Percentiles rank a stretch among this genome's conserved stretches.
Conservation (phyloP, 2,797 vertebrate species). For the Lindbergichthys nudifrons region DNA sequence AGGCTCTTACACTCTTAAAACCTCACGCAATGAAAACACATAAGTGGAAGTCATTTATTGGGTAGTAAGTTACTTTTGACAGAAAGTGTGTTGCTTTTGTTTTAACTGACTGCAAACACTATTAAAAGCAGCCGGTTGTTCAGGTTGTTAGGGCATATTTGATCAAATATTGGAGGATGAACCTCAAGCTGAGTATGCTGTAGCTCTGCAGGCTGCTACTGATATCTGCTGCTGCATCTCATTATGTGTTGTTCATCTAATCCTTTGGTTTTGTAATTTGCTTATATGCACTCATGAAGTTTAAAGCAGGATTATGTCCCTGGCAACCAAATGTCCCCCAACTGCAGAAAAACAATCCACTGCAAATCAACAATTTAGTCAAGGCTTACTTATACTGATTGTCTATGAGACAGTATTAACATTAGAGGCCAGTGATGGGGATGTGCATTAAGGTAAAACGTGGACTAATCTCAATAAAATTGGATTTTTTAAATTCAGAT, state of each 20-base stretch:
- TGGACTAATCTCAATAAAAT: constrained; percentile 24
- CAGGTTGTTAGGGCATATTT: constrained; percentile 44
- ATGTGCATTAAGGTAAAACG: constrained; percentile 21
- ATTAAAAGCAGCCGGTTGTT: constrained; percentile 28
- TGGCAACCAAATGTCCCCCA: constrained; percentile 80
- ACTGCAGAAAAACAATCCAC: constrained; percentile 58
- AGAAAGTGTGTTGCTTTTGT: constrained; percentile 1
- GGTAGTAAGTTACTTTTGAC: background rate
- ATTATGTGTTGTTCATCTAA: constrained; percentile 75
- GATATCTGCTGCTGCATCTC: constrained; percentile 72
- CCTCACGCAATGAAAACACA: constrained; percentile 12
- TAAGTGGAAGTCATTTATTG: background rate
- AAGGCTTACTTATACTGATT: constrained; percentile 54
- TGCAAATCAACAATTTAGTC: constrained; percentile 53
- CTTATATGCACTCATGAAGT: constrained; percentile 77
- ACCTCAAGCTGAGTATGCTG: constrained; percentile 11
- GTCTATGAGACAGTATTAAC: constrained; percentile 27
- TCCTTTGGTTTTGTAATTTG: constrained; percentile 78
- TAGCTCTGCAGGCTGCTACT: constrained; percentile 41
- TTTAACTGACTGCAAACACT: constrained; percentile 6
- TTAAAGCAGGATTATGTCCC: constrained; percentile 78
- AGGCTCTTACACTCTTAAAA: background rate
- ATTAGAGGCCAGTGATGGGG: constrained; percentile 1
- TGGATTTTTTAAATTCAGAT: constrained; percentile 8
- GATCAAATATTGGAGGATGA: constrained; percentile 45